Evolutionary conservation across 2,113 vertebrate species (phyloP), one percentile per base, ranked within the genome.

Genomic region (Pseudopipra pipra): DNA sequence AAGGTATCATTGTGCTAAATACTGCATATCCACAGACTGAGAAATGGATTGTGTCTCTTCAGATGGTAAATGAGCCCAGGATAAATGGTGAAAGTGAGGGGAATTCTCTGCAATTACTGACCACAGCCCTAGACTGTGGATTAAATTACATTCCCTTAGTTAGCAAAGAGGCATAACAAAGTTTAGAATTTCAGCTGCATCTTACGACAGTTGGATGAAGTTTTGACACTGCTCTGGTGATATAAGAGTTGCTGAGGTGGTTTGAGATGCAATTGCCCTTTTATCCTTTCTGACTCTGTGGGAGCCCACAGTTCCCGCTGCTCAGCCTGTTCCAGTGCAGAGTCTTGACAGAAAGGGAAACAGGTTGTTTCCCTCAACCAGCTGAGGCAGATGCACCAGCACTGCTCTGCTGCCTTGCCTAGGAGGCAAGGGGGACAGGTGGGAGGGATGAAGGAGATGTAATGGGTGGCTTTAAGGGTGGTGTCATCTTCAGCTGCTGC

Each of bases 301-400:
- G 28, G 35, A 87, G 6, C 44, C 10, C 0, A 0, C 44, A 0
- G 0, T 16, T n/a, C 54, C 22, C 68, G 43, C 44, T 14, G 78
- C 12, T n/a, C 19, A 81, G 61, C 37, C 0, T 74, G 31, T 67
- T 74, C 10, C 14, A 21, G 30, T 24, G 65, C 43, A 21, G 47
- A 37, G 37, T 44, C 56, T 28, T 33, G 56, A 12, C 22, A 77
- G 49, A 33, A 14, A 63, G 41, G 47, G 47, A 51, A 81, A n/a
- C 61, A 35, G 13, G 46, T 37, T 44, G n/a, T 70, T 80, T 56
- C 28, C 46, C 8, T 85, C 39, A 39, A 5, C 5, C 27, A 39
- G 20, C 25, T 47, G 78, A 58, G 78, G 24, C 24, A 61, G 31
- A 3, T 14, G 44, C 24, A 56, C 35, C 54, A 66, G 37, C n/a